Percentiles rank a stretch among this genome's conserved stretches.
Conservation (phyloP, 2,113 vertebrate species). For the Sander vitreus region DNA sequence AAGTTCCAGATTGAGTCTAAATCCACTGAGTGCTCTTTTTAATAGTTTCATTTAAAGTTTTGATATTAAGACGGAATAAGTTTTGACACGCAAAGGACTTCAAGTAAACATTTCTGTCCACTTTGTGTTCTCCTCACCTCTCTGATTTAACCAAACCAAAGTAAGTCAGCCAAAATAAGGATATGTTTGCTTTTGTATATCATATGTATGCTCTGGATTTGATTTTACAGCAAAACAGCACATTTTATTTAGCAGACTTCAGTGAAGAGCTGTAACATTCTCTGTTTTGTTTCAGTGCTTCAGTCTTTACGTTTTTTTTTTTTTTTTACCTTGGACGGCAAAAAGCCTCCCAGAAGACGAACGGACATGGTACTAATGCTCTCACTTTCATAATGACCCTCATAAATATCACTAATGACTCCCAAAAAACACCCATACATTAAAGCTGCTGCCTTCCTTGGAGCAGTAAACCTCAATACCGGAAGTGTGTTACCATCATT, state of each 20-base stretch:
- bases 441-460: not conserved
- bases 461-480: not conserved
- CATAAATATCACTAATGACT: constrained; percentile 34
- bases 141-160: not conserved
- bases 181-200: not conserved
- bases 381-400: constrained; percentile 22
- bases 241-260: not conserved
- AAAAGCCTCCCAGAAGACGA: not conserved
- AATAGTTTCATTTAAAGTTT: constrained; percentile 6
- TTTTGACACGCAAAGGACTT: not conserved
- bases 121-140: not conserved
- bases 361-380: not conserved
- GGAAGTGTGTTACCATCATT: too few species aligned
- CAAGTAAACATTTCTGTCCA: not conserved
- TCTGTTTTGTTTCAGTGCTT: not conserved
- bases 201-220: not conserved
- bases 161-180: not conserved
- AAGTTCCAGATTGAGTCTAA: not conserved
- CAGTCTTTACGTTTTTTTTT: not conserved
- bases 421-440: not conserved
- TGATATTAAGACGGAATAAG: not conserved
- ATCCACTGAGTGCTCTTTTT: not conserved
- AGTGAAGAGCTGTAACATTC: not conserved
- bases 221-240: not conserved
- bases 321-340: not conserved